phyloP scores from a whole-genome alignment of 1,140 invertebrate species.

The Neodiprion fabricii region DNA sequence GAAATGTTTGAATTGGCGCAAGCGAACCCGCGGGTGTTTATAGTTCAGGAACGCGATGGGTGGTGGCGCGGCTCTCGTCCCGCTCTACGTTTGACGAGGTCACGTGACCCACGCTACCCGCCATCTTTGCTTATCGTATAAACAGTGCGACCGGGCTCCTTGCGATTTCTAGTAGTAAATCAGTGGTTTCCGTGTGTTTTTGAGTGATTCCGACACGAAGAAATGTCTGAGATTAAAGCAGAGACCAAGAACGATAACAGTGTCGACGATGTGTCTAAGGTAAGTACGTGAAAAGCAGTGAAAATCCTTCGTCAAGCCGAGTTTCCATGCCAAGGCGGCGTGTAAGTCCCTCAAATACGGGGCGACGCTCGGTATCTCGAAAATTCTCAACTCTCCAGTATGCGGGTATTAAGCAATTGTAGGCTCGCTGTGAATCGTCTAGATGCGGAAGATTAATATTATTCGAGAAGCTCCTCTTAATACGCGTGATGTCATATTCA shows the following conservation, averaged over 20 bases:
- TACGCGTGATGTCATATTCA: slow-evolving; percentile 25
- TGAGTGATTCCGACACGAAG: slow-evolving; percentile 47
- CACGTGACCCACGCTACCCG: slow-evolving; percentile 67
- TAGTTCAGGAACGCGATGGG: slow-evolving; percentile 29
- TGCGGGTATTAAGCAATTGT: slow-evolving; percentile 3
- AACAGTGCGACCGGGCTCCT: slow-evolving; percentile 58
- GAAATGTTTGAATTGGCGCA: not conserved
- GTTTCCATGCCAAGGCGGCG: slow-evolving; percentile 55
- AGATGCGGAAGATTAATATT: slow-evolving; percentile 4
- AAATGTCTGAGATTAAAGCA: slow-evolving; percentile 62
- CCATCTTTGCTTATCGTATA: slow-evolving; percentile 64
- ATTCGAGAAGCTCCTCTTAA: slow-evolving; percentile 14
- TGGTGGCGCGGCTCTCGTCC: slow-evolving; percentile 41
- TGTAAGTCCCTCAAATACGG: slow-evolving; percentile 39
- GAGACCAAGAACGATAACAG: slow-evolving; percentile 63
- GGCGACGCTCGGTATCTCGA: slow-evolving; percentile 34
- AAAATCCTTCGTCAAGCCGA: slow-evolving; percentile 54
- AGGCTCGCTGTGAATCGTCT: not conserved
- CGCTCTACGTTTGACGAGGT: slow-evolving; percentile 51
- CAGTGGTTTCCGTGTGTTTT: slow-evolving; percentile 55
- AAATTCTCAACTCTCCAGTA: slow-evolving; percentile 23
- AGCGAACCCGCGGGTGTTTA: not conserved
- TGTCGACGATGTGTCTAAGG: slow-evolving; percentile 58
- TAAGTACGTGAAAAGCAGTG: slow-evolving; percentile 39
- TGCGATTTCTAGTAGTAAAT: slow-evolving; percentile 49